Percentiles rank a stretch among this genome's conserved stretches.
Evolutionary conservation across 2,113 vertebrate genomes (phyloP).

Genomic region (Camelus dromedarius): DNA sequence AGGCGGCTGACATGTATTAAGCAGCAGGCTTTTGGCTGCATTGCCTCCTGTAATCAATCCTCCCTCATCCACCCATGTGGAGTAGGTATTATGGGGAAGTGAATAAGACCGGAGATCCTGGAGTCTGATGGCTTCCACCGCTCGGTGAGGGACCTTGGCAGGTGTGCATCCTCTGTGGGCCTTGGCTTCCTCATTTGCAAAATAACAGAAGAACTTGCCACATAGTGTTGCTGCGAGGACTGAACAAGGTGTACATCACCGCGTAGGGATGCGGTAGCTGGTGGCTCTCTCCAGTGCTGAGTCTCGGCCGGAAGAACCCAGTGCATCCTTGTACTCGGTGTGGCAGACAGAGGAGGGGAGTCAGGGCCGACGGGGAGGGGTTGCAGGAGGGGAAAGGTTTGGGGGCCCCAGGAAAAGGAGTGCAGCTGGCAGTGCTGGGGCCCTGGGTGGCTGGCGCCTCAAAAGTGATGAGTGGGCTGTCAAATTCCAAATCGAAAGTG

Average conservation of each 20-base stretch:
- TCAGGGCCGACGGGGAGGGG: background rate
- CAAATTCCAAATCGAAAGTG: conserved; percentile 55
- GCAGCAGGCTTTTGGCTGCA: too few species aligned
- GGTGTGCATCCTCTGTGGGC: background rate
- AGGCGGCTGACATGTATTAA: background rate
- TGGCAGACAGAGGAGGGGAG: background rate
- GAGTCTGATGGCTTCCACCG: background rate
- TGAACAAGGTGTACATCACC: background rate
- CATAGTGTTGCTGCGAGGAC: background rate
- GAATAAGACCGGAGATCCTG: background rate
- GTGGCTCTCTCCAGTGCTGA: background rate
- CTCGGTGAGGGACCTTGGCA: background rate
- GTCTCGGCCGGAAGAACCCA: background rate
- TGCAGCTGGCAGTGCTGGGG: background rate
- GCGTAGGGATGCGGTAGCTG: background rate
- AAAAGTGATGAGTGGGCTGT: conserved; percentile 30
- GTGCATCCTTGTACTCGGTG: background rate
- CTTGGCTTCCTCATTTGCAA: background rate
- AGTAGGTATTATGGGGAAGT: background rate
- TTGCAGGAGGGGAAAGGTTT: background rate
- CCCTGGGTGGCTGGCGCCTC: background rate
- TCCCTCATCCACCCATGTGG: background rate
- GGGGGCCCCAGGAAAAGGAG: rapidly evolving
- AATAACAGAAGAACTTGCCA: background rate
- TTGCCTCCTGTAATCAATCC: background rate